Base-by-base conservation (phyloP, 1,140 invertebrate genomes). In the Prorops nasuta region DNA sequence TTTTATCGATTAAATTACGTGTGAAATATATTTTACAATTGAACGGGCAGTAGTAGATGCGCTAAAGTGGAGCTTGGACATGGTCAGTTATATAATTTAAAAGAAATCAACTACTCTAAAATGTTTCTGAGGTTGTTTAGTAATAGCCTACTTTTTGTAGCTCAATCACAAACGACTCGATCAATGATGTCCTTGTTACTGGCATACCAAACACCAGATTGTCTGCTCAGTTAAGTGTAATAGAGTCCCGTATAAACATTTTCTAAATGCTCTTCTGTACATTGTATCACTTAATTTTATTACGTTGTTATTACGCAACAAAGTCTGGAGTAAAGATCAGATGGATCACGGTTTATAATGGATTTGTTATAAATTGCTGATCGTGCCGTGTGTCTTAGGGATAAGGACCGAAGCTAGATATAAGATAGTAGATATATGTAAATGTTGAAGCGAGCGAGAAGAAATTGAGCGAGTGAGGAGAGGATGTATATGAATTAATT, bases 201-300 rank as follows among this genome's bases (percentile, higher is more conserved):
- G 51, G 45, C 21, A 16, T 41, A 14, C 39, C 20, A 56, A 42
- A 19, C 9, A 49, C 58, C 54, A 55, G 44, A 63, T 66, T 66
- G 64, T 68, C 63, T 66, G 67, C 54, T 64, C 64, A 64, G 71
- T 56, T 47, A 60, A 72, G 64, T 52, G 67, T 66, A 66, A 71
- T 58, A 51, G 70, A 48, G 70, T 76, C 71, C 65, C 67, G 40
- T 49, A 43, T 69, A 64, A 58, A 70, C 60, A 66, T 74, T 75
- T 72, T 73, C 56, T 71, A 69, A 64, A 70, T 49, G 57, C 66
- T 70, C 64, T 72, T 75, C 65, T 77, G 75, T 77, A 76, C 67
- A 77, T 77, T 77, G 72, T 70, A 63, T 74, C 56, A 42, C 50
- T 66, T 72, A 68, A 69, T 68, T 72, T 71, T 71, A 71, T 69